Percentiles rank a stretch among this genome's conserved stretches.
Conservation (phyloP, 2,797 vertebrate genomes). For the Odontamblyopus rebecca region DNA sequence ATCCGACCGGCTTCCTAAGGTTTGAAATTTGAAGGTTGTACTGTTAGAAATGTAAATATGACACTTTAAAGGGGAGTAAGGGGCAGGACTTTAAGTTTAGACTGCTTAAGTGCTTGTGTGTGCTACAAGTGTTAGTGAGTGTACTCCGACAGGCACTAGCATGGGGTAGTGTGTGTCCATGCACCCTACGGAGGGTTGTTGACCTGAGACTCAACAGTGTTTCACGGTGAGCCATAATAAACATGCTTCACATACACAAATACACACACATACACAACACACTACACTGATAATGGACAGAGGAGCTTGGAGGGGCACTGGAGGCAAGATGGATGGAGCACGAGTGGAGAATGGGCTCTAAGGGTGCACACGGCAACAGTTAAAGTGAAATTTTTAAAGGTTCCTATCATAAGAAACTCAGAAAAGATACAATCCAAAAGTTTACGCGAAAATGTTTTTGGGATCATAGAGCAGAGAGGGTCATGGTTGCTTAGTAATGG, state of each 20-base stretch:
- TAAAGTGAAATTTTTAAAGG: not conserved
- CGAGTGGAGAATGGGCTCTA: constrained; percentile 11
- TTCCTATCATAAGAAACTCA: not conserved
- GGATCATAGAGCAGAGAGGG: not conserved
- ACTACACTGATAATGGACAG: constrained; percentile 59
- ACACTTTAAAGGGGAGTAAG: constrained; percentile 54
- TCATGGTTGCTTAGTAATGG: constrained; percentile 1
- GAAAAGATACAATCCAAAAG: not conserved
- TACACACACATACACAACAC: constrained; percentile 72
- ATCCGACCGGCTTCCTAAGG: constrained; percentile 84
- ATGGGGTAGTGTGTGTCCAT: constrained; percentile 42
- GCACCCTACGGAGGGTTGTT: constrained; percentile 47
- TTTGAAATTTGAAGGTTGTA: constrained; percentile 79
- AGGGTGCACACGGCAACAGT: not conserved
- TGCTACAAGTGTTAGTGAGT: constrained; percentile 58
- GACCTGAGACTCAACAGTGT: constrained; percentile 54
- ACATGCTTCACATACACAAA: constrained; percentile 65
- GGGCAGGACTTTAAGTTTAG: constrained; percentile 51
- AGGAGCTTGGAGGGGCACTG: not conserved
- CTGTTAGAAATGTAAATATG: constrained; percentile 73
- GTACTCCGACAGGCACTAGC: constrained; percentile 48
- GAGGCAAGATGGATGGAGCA: not conserved
- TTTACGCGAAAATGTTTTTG: not conserved
- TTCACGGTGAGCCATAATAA: constrained; percentile 63
- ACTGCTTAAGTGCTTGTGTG: constrained; percentile 48